Percentiles rank a stretch among this genome's conserved stretches.
These are phyloP conservation scores for Piaya cayana DNA, from an alignment of 2,113 vertebrate genomes.

Conservation along the genomic window DNA sequence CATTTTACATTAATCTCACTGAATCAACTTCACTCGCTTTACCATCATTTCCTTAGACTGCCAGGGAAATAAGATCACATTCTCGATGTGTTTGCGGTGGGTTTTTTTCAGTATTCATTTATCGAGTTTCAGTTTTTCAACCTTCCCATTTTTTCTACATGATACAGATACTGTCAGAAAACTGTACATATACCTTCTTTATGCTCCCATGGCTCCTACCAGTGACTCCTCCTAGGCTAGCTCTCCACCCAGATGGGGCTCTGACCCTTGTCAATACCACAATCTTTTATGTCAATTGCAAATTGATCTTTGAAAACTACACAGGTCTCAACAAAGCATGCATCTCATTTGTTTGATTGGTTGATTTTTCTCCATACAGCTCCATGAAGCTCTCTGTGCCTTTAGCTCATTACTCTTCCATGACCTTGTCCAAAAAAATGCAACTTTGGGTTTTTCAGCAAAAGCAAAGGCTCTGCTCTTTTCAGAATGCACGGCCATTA, in stretches of 20 bases:
- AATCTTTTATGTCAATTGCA: background rate
- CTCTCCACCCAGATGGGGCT: background rate
- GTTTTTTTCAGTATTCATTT: background rate
- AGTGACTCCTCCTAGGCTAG: background rate
- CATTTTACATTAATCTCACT: background rate
- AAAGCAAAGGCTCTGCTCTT: background rate
- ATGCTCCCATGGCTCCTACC: background rate
- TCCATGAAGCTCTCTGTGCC: background rate
- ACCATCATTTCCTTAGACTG: background rate
- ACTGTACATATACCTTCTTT: rapidly evolving
- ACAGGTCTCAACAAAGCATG: background rate
- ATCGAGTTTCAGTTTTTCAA: background rate
- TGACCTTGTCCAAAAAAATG: background rate
- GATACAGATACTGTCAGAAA: background rate
- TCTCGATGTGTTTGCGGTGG: background rate
- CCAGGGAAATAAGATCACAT: background rate
- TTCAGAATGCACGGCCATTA: background rate
- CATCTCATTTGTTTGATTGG: background rate
- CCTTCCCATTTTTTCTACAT: background rate
- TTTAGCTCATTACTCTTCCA: background rate
- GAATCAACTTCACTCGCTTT: background rate
- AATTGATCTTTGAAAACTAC: background rate
- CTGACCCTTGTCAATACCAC: background rate
- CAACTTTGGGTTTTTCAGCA: background rate
- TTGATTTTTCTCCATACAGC: background rate